These are phyloP conservation scores for Nesoenas mayeri DNA, from an alignment of 2,113 vertebrate genomes.

Conservation along the genomic window DNA sequence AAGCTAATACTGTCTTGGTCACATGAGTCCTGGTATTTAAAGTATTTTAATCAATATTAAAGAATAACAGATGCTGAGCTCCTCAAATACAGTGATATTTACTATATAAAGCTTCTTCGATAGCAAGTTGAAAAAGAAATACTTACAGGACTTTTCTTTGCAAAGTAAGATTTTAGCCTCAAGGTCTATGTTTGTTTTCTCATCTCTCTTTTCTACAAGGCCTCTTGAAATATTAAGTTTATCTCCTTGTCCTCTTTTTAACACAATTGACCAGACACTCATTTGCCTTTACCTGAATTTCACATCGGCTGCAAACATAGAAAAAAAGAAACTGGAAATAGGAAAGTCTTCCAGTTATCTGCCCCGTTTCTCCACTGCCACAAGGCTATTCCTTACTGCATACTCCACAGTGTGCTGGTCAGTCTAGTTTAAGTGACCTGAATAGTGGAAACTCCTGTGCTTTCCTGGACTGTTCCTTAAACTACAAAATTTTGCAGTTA, in stretches of 20 bases:
- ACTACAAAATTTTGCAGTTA: not conserved
- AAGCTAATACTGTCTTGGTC: not conserved
- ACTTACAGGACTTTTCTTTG: not conserved
- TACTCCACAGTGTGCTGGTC: not conserved
- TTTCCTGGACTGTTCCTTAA: not conserved
- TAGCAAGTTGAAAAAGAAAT: not conserved
- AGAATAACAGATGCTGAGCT: conserved; percentile 40
- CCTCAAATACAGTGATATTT: conserved; percentile 23
- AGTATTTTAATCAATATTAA: conserved; percentile 52
- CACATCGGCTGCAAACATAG: rapidly evolving
- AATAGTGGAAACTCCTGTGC: not conserved
- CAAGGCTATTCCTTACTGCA: not conserved
- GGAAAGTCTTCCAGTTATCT: not conserved
- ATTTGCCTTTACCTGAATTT: not conserved
- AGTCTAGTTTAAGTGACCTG: not conserved
- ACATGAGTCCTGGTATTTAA: conserved; percentile 41
- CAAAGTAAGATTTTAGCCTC: conserved; percentile 8
- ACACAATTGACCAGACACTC: not conserved
- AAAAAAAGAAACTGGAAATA: not conserved
- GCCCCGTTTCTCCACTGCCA: not conserved
- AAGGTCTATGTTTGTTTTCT: not conserved
- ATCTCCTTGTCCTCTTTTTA: not conserved
- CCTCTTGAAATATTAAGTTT: not conserved
- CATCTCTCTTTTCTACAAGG: not conserved
- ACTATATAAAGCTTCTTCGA: not conserved